Evolutionary conservation across 2,113 vertebrate genomes (phyloP).

Genomic region (Coracopsis vasa): DNA sequence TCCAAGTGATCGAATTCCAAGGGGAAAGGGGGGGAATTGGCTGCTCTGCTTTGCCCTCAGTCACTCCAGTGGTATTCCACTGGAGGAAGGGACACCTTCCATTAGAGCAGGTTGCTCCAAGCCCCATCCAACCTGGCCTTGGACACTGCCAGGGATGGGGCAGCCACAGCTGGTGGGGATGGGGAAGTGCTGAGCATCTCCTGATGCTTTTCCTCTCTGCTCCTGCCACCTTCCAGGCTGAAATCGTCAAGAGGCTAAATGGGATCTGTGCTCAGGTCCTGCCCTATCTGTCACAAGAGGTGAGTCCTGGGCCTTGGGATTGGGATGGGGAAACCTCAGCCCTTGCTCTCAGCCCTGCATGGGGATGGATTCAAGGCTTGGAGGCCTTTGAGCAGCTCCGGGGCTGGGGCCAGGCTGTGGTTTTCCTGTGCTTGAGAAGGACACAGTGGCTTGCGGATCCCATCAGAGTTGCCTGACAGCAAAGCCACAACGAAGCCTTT

Average conservation of each 20-base stretch:
- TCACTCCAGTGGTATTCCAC: neutral
- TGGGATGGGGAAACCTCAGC: neutral
- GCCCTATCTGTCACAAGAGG: constrained; percentile 98
- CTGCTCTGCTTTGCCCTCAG: neutral
- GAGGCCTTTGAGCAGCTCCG: neutral
- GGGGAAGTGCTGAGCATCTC: neutral
- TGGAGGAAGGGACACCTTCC: neutral
- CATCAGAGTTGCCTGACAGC: constrained; percentile 10
- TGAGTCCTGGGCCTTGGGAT: constrained; percentile 34
- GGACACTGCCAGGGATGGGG: neutral
- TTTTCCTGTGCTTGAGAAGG: neutral
- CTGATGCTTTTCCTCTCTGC: neutral
- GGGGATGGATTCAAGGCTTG: neutral
- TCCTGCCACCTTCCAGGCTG: constrained; percentile 79
- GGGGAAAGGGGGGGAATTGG: neutral
- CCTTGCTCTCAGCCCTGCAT: neutral
- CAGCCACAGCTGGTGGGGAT: neutral
- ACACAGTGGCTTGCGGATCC: neutral
- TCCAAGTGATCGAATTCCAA: neutral
- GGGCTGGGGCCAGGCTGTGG: neutral
- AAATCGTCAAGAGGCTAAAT: constrained; percentile 97
- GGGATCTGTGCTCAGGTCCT: constrained; percentile 97
- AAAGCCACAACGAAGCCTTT: neutral
- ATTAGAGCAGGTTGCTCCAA: neutral
- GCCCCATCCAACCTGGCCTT: neutral